A percentile compares a stretch with the other conserved stretches of the same genome.
phyloP scores from a whole-genome alignment of 1,140 invertebrate species.

The Lepidostoma basale region DNA sequence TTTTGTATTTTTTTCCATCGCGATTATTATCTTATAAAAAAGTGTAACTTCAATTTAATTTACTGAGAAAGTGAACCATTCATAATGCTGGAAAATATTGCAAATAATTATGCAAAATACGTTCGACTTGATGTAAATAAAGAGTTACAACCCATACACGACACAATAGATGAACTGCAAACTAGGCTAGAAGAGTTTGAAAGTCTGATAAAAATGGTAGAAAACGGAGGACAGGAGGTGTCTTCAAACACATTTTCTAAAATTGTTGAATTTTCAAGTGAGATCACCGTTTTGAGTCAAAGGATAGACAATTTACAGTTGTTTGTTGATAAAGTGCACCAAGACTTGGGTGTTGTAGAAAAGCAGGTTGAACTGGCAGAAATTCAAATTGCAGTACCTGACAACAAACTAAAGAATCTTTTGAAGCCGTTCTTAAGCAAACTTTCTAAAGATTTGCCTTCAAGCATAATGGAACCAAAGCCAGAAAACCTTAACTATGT shows the following conservation, averaged over 20 bases:
- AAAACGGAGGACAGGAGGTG: slow-evolving; percentile 54
- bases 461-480: slow-evolving; percentile 33
- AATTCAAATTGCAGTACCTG: slow-evolving; percentile 54
- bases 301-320: slow-evolving; percentile 54
- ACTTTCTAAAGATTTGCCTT: slow-evolving; percentile 47
- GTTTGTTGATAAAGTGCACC: slow-evolving; percentile 52
- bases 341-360: slow-evolving; percentile 56
- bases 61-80: background rate
- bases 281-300: slow-evolving; percentile 54
- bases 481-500: slow-evolving; percentile 42
- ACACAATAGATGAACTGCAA: slow-evolving; percentile 61
- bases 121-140: slow-evolving; percentile 55
- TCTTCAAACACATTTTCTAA: slow-evolving; percentile 48
- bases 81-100: slow-evolving; percentile 54
- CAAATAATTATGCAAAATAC: slow-evolving; percentile 55
- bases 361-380: slow-evolving; percentile 58
- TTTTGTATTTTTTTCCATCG: too few species aligned
- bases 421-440: slow-evolving; percentile 57
- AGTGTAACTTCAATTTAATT: too few species aligned
- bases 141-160: slow-evolving; percentile 57
- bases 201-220: slow-evolving; percentile 58
- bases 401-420: slow-evolving; percentile 56
- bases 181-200: slow-evolving; percentile 60
- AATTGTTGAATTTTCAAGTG: slow-evolving; percentile 54
- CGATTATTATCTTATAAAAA: too few species aligned